Evolutionary conservation across 2,113 vertebrate genomes (phyloP).

Genomic region (Sclerurus mexicanus): DNA sequence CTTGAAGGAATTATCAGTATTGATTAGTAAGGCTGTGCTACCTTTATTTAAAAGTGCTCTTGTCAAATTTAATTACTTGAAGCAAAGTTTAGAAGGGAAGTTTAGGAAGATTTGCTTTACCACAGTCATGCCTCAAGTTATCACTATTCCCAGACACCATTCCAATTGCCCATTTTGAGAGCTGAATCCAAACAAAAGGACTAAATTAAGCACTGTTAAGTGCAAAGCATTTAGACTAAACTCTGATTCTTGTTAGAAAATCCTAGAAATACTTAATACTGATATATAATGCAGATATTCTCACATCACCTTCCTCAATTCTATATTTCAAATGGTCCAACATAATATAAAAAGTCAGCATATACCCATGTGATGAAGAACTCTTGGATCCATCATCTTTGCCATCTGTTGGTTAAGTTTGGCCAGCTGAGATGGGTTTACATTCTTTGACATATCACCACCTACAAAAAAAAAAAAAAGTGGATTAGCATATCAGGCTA

Average conservation of each 20-base stretch:
- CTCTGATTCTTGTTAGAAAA: not conserved
- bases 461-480: slow-evolving; percentile 69
- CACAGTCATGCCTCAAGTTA: not conserved
- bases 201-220: not conserved
- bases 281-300: not conserved
- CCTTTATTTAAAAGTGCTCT: not conserved
- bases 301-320: not conserved
- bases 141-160: not conserved
- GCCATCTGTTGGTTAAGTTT: slow-evolving; percentile 99
- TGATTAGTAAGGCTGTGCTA: not conserved
- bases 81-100: not conserved
- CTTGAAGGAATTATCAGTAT: not conserved
- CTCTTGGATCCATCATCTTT: slow-evolving; percentile 99
- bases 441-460: slow-evolving; percentile 99
- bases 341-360: not conserved
- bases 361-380: slow-evolving; percentile 98
- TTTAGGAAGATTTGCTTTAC: not conserved
- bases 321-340: not conserved
- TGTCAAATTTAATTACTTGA: not conserved
- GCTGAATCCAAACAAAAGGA: not conserved
- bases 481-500: not conserved
- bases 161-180: not conserved
- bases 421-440: slow-evolving; percentile 97
- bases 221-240: not conserved
- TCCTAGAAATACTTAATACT: not conserved